Evolutionary conservation across 2,888 invertebrate species (phyloP).

Genomic region (Diarsia mendica): DNA sequence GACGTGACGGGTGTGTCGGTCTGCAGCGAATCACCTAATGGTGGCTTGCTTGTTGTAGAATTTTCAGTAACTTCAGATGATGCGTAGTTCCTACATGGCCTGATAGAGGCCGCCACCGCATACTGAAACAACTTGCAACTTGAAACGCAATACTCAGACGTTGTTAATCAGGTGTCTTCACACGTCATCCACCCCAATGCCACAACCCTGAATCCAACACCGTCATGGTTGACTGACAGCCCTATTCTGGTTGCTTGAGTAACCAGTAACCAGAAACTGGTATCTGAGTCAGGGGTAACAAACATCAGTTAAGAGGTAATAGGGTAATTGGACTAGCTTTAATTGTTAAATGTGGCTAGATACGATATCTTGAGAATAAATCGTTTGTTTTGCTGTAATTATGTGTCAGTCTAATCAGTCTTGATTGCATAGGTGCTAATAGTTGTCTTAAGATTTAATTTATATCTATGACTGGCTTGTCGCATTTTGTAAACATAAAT

Average conservation of each 20-base stretch:
- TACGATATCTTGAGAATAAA: slow-evolving; percentile 44
- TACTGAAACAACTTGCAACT: not conserved
- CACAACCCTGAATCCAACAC: slow-evolving; percentile 47
- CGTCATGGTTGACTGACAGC: slow-evolving; percentile 37
- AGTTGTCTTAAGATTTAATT: not conserved
- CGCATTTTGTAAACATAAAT: not conserved
- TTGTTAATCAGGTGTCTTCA: slow-evolving; percentile 22
- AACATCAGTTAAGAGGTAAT: slow-evolving; percentile 62
- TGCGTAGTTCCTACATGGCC: not conserved
- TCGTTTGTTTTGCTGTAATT: slow-evolving; percentile 35
- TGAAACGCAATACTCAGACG: slow-evolving; percentile 19
- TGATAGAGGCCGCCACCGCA: not conserved
- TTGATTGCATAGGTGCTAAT: slow-evolving; percentile 31
- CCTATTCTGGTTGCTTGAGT: slow-evolving; percentile 42
- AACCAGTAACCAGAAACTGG: slow-evolving; percentile 50
- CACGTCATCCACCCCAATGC: slow-evolving; percentile 29
- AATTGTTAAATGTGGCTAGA: slow-evolving; percentile 64
- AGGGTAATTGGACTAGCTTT: slow-evolving; percentile 74
- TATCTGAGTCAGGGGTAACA: slow-evolving; percentile 40
- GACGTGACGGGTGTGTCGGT: not conserved
- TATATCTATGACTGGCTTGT: not conserved
- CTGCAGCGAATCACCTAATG: not conserved
- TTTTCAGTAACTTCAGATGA: not conserved
- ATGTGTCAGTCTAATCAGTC: slow-evolving; percentile 22
- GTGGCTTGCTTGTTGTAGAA: not conserved